Conservation (phyloP, 2,888 invertebrate genomes). For the Spicauda simplicius region DNA sequence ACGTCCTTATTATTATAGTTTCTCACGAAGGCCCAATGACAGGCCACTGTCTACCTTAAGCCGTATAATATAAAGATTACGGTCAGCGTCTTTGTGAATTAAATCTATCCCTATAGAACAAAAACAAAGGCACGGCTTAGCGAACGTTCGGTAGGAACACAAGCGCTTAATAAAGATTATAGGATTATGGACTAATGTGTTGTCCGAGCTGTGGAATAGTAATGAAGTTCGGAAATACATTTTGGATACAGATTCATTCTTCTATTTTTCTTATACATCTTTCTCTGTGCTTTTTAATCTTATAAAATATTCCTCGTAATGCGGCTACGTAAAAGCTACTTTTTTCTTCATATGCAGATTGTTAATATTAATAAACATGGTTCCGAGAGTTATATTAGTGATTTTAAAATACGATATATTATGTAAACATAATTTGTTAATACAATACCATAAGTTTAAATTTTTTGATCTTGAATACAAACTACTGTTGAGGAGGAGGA, state of each 20-base stretch:
- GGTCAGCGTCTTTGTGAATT: constrained; percentile 22
- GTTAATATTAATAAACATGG: no score
- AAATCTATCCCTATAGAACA: constrained; percentile 39
- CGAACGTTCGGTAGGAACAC: constrained; percentile 55
- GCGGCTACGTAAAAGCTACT: neutral
- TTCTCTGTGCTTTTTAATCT: neutral
- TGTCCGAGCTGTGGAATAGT: constrained; percentile 28
- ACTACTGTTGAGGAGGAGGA: no score
- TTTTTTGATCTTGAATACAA: no score
- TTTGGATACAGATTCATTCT: constrained; percentile 21
- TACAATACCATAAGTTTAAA: no score
- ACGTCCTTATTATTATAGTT: constrained; percentile 58
- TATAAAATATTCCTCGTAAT: neutral
- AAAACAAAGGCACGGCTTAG: constrained; percentile 55
- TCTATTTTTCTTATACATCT: neutral
- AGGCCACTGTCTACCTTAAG: constrained; percentile 21
- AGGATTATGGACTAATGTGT: constrained; percentile 44
- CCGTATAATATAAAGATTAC: constrained; percentile 16
- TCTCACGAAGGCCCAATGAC: constrained; percentile 42
- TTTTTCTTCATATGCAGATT: no score
- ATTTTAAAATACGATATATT: no score
- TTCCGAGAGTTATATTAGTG: no score
- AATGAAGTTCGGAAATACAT: constrained; percentile 36
- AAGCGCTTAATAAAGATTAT: constrained; percentile 60
- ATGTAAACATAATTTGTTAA: no score